These are phyloP conservation scores for Furcifer pardalis DNA, from an alignment of 2,797 vertebrate genomes.

Conservation along the genomic window DNA sequence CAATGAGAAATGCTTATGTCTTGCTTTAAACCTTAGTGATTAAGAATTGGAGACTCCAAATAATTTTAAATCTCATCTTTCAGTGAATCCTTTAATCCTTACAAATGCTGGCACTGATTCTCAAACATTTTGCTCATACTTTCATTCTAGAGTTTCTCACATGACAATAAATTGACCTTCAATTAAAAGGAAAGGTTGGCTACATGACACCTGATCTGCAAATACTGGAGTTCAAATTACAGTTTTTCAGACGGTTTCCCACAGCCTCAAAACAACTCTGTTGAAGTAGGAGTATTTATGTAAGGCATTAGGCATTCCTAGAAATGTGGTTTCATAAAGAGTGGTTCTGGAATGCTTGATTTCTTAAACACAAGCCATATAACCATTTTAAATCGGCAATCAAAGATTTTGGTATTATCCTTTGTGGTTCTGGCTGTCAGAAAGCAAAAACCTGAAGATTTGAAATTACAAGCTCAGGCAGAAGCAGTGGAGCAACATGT, in stretches of 20 bases:
- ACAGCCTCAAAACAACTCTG: neutral
- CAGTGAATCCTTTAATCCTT: slow-evolving; percentile 68
- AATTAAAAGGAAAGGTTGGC: slow-evolving; percentile 55
- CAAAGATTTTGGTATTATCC: neutral
- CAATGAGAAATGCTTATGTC: slow-evolving; percentile 50
- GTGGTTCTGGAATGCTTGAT: neutral
- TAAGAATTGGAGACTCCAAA: slow-evolving; percentile 56
- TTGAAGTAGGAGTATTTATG: neutral
- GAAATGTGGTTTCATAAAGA: neutral
- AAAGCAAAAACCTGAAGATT: neutral
- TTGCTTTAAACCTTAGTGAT: slow-evolving; percentile 61
- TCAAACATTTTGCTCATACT: slow-evolving; percentile 54
- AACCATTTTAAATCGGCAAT: no score
- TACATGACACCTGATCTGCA: slow-evolving; percentile 48
- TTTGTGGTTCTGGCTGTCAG: neutral
- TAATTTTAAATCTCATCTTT: slow-evolving; percentile 67
- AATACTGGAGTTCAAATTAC: slow-evolving; percentile 33
- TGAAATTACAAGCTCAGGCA: neutral
- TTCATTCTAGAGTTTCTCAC: slow-evolving; percentile 63
- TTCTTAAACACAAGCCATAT: neutral
- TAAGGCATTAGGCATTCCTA: neutral
- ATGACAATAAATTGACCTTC: slow-evolving; percentile 50
- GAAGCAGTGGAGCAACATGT: neutral
- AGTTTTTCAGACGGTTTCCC: slow-evolving; percentile 49
- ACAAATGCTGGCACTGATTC: slow-evolving; percentile 57